Evolutionary conservation across 2,113 vertebrate species (phyloP).

Genomic region (Pelobates fuscus): DNA sequence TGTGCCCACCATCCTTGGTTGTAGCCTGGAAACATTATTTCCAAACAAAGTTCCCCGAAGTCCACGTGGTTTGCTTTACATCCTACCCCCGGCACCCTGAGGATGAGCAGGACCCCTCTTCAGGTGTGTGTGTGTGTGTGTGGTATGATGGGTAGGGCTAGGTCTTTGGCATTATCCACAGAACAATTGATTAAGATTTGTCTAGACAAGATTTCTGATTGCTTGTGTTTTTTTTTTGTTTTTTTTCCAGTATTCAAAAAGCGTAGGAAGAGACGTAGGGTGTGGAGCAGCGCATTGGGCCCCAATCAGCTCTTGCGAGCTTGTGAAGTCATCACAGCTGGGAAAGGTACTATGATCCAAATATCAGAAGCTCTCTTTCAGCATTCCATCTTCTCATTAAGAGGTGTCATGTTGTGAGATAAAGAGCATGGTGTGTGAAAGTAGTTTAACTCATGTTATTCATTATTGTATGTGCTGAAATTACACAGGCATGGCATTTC

Average conservation of each 20-base stretch:
- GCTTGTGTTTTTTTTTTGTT: too few relatives aligned
- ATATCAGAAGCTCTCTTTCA: too few relatives aligned
- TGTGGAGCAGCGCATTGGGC: constrained; percentile 78
- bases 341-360: constrained; percentile 77
- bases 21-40: constrained; percentile 90
- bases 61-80: constrained; percentile 83
- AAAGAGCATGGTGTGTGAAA: too few relatives aligned
- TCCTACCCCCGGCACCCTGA: constrained; percentile 78
- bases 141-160: too few relatives aligned
- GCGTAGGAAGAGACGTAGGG: constrained; percentile 72
- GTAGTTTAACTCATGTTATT: too few relatives aligned
- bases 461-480: too few relatives aligned
- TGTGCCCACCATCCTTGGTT: constrained; percentile 79
- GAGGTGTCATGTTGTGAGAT: too few relatives aligned
- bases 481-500: too few relatives aligned
- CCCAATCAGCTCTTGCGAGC: constrained; percentile 80
- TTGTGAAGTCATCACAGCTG: constrained; percentile 82
- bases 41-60: constrained; percentile 76
- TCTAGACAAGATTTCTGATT: too few relatives aligned
- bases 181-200: too few relatives aligned
- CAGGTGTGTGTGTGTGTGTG: constrained; percentile 54
- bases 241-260: constrained; percentile 78
- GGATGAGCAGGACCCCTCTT: constrained; percentile 54
- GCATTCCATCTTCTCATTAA: too few relatives aligned
- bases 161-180: too few relatives aligned